A percentile compares a stretch with the other conserved stretches of the same genome.
Conservation (phyloP, 2,888 invertebrate species). For the Drosophila aldrichi region DNA sequence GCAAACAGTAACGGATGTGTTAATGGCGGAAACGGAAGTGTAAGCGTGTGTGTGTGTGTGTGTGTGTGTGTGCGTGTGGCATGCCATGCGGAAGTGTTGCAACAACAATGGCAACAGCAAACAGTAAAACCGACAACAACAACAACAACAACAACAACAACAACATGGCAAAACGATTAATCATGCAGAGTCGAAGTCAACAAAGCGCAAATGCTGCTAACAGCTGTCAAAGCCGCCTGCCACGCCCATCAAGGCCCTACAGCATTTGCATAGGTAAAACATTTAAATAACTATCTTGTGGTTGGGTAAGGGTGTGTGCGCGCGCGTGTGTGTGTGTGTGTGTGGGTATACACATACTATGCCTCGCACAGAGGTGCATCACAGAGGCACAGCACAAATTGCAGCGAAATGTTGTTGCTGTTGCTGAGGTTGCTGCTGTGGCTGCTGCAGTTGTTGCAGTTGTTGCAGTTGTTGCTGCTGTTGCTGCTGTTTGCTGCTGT, state of each 20-base stretch:
- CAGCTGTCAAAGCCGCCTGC: slow-evolving; percentile 13
- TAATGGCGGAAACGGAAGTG: slow-evolving; percentile 78
- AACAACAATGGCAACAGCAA: slow-evolving; percentile 39
- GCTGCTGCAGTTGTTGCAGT: slow-evolving; percentile 26
- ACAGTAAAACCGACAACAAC: slow-evolving; percentile 28
- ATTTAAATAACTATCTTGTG: slow-evolving; percentile 18
- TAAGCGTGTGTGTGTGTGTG: slow-evolving; percentile 25
- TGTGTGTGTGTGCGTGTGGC: slow-evolving; percentile 20
- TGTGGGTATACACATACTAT: slow-evolving; percentile 84
- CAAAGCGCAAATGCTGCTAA: slow-evolving; percentile 14
- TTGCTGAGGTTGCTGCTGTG: slow-evolving; percentile 45
- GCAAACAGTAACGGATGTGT: slow-evolving; percentile 72
- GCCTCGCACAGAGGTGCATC: slow-evolving; percentile 84
- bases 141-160: slow-evolving; percentile 7
- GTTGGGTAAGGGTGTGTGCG: neutral
- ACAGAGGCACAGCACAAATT: slow-evolving; percentile 82
- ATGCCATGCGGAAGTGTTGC: slow-evolving; percentile 47
- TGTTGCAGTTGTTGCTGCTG: slow-evolving; percentile 43
- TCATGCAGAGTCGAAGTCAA: slow-evolving; percentile 51
- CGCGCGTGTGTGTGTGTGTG: slow-evolving; percentile 27
- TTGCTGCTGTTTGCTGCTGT: slow-evolving; percentile 40
- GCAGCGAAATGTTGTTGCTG: slow-evolving; percentile 54
- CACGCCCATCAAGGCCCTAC: slow-evolving; percentile 3
- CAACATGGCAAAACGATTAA: slow-evolving; percentile 46
- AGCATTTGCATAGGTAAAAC: slow-evolving; percentile 3